Conservation (phyloP, 2,888 invertebrate genomes). For the Dioctria linearis region DNA sequence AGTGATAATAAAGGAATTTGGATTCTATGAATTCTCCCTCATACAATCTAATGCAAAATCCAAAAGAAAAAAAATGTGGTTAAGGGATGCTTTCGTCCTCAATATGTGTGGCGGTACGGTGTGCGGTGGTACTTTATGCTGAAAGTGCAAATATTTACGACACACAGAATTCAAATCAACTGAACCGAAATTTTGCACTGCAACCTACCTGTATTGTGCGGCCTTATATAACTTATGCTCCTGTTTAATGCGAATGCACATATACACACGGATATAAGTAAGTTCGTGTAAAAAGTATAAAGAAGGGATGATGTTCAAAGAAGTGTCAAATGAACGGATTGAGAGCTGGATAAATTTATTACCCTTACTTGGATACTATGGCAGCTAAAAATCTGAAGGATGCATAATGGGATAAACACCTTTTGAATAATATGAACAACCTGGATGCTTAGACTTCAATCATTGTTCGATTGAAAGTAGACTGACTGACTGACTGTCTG, state of each 20-base stretch:
- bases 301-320: slow-evolving; percentile 1
- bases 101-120: not conserved
- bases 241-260: not conserved
- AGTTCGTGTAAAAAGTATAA: not conserved
- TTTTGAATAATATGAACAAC: slow-evolving; percentile 59
- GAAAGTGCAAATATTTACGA: slow-evolving; percentile 46
- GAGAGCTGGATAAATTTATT: slow-evolving; percentile 50
- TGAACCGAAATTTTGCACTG: slow-evolving; percentile 37
- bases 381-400: slow-evolving; percentile 62
- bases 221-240: too few species aligned
- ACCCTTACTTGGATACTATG: slow-evolving; percentile 21
- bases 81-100: slow-evolving; percentile 15
- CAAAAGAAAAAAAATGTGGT: slow-evolving; percentile 6
- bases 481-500: too few species aligned
- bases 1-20: slow-evolving; percentile 8
- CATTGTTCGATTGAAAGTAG: too few species aligned
- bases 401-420: slow-evolving; percentile 66
- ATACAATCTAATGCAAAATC: slow-evolving; percentile 13
- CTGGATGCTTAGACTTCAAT: not conserved
- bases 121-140: slow-evolving; percentile 11
- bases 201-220: not conserved
- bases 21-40: not conserved
- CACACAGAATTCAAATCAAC: slow-evolving; percentile 23
- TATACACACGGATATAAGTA: not conserved
- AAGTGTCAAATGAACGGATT: slow-evolving; percentile 23